These are phyloP conservation scores for Anser cygnoides DNA, from an alignment of 2,113 vertebrate species.

Conservation along the genomic window DNA sequence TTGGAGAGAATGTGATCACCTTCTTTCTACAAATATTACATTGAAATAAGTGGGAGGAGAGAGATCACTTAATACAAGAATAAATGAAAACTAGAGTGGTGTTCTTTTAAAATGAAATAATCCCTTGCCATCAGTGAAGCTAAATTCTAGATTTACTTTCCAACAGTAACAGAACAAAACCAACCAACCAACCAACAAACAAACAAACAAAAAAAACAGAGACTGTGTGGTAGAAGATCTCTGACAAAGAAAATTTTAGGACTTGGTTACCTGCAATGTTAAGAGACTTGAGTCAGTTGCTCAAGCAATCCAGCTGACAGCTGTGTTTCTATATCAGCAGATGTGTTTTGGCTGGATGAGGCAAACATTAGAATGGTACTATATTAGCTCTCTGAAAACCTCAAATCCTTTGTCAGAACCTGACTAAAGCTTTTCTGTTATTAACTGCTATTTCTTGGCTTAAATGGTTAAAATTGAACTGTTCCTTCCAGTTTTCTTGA, in stretches of 20 bases:
- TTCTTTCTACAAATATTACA: not conserved
- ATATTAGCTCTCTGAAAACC: not conserved
- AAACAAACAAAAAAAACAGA: not conserved
- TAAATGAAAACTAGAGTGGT: not conserved
- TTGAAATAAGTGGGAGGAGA: not conserved
- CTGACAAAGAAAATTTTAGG: not conserved
- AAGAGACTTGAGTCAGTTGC: not conserved
- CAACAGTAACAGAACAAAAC: not conserved
- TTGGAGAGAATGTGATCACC: not conserved
- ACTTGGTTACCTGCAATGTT: not conserved
- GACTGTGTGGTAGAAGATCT: not conserved
- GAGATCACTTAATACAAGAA: not conserved
- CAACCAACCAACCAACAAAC: too few species aligned
- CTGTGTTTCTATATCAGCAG: not conserved
- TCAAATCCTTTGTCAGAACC: not conserved
- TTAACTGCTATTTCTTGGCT: not conserved
- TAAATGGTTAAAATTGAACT: not conserved
- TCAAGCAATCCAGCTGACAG: not conserved
- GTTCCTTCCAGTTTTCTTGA: not conserved
- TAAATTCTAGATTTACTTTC: not conserved
- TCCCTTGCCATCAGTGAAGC: accelerated
- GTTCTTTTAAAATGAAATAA: not conserved
- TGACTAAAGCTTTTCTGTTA: not conserved
- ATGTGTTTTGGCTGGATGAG: not conserved
- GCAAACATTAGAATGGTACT: not conserved